A percentile compares a stretch with the other conserved stretches of the same genome.
Conservation (phyloP, 1,140 invertebrate species). For the Drosophila novamexicana region DNA sequence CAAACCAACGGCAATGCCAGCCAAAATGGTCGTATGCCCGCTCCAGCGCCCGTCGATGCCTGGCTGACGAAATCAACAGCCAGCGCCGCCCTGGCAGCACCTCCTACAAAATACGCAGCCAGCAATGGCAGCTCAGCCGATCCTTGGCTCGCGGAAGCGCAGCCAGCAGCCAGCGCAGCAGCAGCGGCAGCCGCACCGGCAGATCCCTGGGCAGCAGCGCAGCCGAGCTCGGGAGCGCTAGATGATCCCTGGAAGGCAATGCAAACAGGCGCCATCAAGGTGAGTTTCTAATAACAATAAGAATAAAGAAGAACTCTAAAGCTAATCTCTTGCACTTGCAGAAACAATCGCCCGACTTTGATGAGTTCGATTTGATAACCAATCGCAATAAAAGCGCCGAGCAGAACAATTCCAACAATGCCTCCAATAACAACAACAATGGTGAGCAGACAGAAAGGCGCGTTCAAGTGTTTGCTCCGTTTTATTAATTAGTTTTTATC, state of each 20-base stretch:
- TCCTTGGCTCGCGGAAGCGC: slow-evolving; percentile 85
- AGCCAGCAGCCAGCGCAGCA: slow-evolving; percentile 52
- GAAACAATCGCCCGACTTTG: slow-evolving; percentile 88
- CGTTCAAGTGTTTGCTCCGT: too few relatives aligned
- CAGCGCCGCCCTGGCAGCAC: slow-evolving; percentile 51
- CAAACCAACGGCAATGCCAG: slow-evolving; percentile 78
- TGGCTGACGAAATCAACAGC: slow-evolving; percentile 69
- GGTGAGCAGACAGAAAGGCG: slow-evolving; percentile 41
- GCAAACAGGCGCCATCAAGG: slow-evolving; percentile 64
- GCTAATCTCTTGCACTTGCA: slow-evolving; percentile 29
- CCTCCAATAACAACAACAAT: slow-evolving; percentile 84
- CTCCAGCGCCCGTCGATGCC: slow-evolving; percentile 59
- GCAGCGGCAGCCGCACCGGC: slow-evolving; percentile 35
- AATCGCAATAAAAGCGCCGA: slow-evolving; percentile 86
- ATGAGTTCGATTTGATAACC: slow-evolving; percentile 93
- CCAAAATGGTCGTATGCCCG: slow-evolving; percentile 57
- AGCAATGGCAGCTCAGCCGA: slow-evolving; percentile 84
- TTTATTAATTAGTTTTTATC: neutral
- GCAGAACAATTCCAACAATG: slow-evolving; percentile 71
- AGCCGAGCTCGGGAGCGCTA: slow-evolving; percentile 84
- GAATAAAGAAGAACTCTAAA: neutral
- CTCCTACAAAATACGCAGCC: slow-evolving; percentile 53
- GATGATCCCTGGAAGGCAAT: slow-evolving; percentile 79
- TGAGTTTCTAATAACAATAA: slow-evolving; percentile 11
- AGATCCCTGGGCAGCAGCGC: slow-evolving; percentile 75